Evolutionary conservation across 2,113 vertebrate genomes (phyloP), one percentile per base, ranked within the genome.

Genomic region (Eptesicus fuscus): DNA sequence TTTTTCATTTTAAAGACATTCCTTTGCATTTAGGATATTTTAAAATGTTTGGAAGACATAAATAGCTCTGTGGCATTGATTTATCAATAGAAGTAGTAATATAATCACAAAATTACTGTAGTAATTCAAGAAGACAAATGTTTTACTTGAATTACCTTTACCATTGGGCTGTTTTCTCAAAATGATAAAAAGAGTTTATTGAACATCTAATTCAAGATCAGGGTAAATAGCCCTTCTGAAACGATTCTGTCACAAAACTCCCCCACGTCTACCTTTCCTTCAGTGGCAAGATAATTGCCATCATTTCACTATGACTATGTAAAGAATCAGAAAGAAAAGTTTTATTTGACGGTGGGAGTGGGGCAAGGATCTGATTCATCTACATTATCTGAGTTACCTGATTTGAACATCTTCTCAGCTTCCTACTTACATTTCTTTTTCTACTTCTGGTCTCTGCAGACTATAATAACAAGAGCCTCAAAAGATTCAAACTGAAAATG

Each of bases 11-110:
- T 95, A 63, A 95, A 93, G 49, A 47, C 8, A 90, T 73, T 83
- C 11, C 44, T 93, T 91, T 86, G 32, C 25, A 67, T 63, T 35
- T 65, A 74, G 32, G 42, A 1, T 88, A 17, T 63, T 88, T 88
- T 47, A 92, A 95, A 94, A 85, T 95, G 63, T 83, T 88, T 83
- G 32, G 35, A 74, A 85, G 23, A 83, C 18, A 65, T 85, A 80
- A 51, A 82, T 4, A 94, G 9, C 53, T 9, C 53, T 63, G 6
- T 80, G 22, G 28, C 49, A 88, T 22, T 63, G 49, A 83, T 56
- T 93, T 87, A n/a, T 67, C 51, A 59, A 37, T 77, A 37, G 13
- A 93, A 51, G 6, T 51, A 5, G 37, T 56, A 59, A 37, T 53
- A 37, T 74, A 61, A 78, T 94, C 65, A 87, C 42, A 59, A 61